phyloP scores from a whole-genome alignment of 2,113 vertebrate genomes.

The Nyctereutes procyonoides region DNA sequence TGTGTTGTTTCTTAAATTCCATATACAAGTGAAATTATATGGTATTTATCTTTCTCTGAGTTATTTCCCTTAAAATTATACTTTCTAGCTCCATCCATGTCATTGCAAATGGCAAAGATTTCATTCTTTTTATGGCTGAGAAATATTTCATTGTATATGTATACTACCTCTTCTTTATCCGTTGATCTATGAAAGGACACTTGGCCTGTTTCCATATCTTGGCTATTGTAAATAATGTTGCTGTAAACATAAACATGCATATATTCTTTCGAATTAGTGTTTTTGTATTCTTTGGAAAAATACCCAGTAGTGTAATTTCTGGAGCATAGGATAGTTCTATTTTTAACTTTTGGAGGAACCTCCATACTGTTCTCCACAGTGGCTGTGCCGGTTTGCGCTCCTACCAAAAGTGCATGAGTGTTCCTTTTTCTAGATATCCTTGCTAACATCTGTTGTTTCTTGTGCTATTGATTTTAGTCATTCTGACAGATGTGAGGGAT shows the following conservation, averaged over 20 bases:
- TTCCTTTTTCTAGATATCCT: neutral
- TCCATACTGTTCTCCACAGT: neutral
- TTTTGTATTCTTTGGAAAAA: neutral
- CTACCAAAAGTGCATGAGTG: neutral
- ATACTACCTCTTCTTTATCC: neutral
- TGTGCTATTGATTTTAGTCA: neutral
- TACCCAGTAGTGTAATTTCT: neutral
- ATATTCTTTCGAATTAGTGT: too few species aligned
- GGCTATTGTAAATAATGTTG: too few species aligned
- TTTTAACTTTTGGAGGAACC: neutral
- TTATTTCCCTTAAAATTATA: neutral
- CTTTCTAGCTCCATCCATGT: neutral
- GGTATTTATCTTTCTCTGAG: neutral
- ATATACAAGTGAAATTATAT: neutral
- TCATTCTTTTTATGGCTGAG: neutral
- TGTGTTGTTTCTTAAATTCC: neutral
- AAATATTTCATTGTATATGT: neutral
- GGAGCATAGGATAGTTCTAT: neutral
- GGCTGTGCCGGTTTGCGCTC: neutral
- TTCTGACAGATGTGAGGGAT: neutral
- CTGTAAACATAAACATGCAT: too few species aligned
- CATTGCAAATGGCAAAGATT: neutral
- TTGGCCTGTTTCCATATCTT: neutral
- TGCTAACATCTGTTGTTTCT: neutral
- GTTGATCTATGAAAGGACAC: neutral